Base-by-base conservation (phyloP, 2,888 invertebrate species). In the Athalia cordata region DNA sequence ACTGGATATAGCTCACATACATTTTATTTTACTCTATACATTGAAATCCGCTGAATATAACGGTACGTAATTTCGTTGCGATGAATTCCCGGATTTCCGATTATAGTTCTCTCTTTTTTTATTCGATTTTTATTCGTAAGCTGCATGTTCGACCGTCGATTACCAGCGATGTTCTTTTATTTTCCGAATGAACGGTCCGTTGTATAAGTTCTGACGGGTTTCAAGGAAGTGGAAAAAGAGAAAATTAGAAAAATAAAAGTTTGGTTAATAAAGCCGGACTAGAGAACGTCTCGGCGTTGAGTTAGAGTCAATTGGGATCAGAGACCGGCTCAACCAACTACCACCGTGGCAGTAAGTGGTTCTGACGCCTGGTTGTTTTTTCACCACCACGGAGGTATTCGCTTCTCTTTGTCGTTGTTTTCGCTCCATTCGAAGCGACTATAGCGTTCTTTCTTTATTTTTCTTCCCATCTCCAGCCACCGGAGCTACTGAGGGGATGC, bases 231-330 rank as follows among this genome's bases (percentile, higher is more conserved):
- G 9, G 47, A 72, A 47, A 55, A 11, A 70, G 11, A 7, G 11
- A 68, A 29, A n/a, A 68, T 4, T 11, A 66, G 43, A 43, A 64
- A 43, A 64, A 43, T 2, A 64, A 43, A 68, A 55, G 43, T 68
- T 55, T 9, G 52, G 59, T 57, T 47, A 47, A 72, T 72, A 72
- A 72, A 47, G n/a, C 57, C 57, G 52, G 72, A 72, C 13, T 47
- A 59, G 59, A 43, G 7, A 72, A 45, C 9, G 57, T 72, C 72
- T 45, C 45, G 72, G 72, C 57, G 72, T 72, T 59, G 57, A 72
- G 72, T 72, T 72, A 72, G 72, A 72, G 72, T 59, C 72, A 72
- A 72, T 72, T 72, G 72, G 72, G 72, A 72, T 72, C 72, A 72
- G 59, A 72, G 72, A 57, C 59, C 59, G 52, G 72, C 72, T 72